Evolutionary conservation across 2,797 vertebrate genomes (phyloP).

Genomic region (Simalia tracyae): DNA sequence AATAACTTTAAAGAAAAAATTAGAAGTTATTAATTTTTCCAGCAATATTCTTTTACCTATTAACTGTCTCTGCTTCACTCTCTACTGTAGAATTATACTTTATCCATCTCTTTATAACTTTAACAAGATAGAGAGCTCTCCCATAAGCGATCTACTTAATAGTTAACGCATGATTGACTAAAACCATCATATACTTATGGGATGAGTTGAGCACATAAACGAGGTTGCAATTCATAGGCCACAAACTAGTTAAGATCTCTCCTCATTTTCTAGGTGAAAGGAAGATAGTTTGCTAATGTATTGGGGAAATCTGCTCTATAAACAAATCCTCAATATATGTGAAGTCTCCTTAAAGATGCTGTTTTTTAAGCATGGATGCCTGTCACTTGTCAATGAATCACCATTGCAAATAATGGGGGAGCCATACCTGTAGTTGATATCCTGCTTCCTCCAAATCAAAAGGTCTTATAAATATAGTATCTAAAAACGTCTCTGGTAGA

Average conservation of each 20-base stretch:
- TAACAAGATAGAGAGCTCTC: not conserved
- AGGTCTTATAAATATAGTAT: slow-evolving; percentile 78
- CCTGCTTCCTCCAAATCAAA: slow-evolving; percentile 74
- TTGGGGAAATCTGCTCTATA: slow-evolving; percentile 63
- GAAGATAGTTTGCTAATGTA: slow-evolving; percentile 61
- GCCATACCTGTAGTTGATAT: slow-evolving; percentile 73
- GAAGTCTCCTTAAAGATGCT: slow-evolving; percentile 66
- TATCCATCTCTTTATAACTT: not conserved
- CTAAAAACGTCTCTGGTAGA: slow-evolving; percentile 76
- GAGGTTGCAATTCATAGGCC: slow-evolving; percentile 52
- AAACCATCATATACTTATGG: slow-evolving; percentile 31
- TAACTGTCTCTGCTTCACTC: not conserved
- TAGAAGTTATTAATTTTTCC: not conserved
- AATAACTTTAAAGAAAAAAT: not conserved
- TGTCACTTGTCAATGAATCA: slow-evolving; percentile 70
- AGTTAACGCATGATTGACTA: slow-evolving; percentile 47
- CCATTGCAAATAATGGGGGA: slow-evolving; percentile 71
- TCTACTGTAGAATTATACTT: not conserved
- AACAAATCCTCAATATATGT: slow-evolving; percentile 72
- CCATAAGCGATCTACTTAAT: slow-evolving; percentile 28
- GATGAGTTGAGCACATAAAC: slow-evolving; percentile 41
- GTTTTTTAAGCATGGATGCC: slow-evolving; percentile 65
- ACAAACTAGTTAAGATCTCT: slow-evolving; percentile 56
- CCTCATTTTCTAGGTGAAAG: slow-evolving; percentile 53
- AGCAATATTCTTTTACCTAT: no score